These are phyloP conservation scores for Sprattus sprattus DNA, from an alignment of 2,113 vertebrate genomes.

Conservation along the genomic window DNA sequence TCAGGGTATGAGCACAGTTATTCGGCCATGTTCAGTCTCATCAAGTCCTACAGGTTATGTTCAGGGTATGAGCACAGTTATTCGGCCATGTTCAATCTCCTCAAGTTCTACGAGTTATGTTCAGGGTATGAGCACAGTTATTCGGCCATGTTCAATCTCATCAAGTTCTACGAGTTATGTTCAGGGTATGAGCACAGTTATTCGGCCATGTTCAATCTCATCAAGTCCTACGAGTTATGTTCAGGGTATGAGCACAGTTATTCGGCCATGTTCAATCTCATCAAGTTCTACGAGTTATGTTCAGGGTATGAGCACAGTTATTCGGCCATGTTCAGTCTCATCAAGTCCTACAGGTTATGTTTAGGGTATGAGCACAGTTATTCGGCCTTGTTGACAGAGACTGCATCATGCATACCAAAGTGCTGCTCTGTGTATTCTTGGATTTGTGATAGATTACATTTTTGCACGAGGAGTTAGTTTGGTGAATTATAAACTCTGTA, in stretches of 20 bases:
- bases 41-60: constrained; percentile 3
- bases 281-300: constrained; percentile 5
- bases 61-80: constrained; percentile 15
- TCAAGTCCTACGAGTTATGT: constrained; percentile 5
- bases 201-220: not conserved
- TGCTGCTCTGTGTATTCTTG: not conserved
- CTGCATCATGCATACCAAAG: constrained; percentile 16
- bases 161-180: constrained; percentile 5
- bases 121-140: constrained; percentile 15
- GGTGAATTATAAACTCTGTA: not conserved
- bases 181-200: constrained; percentile 15
- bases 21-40: not conserved
- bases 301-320: constrained; percentile 15
- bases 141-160: not conserved
- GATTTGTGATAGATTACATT: not conserved
- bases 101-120: constrained; percentile 5
- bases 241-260: constrained; percentile 15
- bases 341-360: constrained; percentile 3
- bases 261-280: constrained; percentile 6
- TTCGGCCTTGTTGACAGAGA: not conserved
- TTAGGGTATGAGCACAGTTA: constrained; percentile 16
- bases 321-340: constrained; percentile 3
- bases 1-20: constrained; percentile 15
- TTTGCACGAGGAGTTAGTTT: not conserved
- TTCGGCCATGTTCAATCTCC: not conserved